Base-by-base conservation (phyloP, 2,888 invertebrate species). In the Oxytorus armatus region DNA sequence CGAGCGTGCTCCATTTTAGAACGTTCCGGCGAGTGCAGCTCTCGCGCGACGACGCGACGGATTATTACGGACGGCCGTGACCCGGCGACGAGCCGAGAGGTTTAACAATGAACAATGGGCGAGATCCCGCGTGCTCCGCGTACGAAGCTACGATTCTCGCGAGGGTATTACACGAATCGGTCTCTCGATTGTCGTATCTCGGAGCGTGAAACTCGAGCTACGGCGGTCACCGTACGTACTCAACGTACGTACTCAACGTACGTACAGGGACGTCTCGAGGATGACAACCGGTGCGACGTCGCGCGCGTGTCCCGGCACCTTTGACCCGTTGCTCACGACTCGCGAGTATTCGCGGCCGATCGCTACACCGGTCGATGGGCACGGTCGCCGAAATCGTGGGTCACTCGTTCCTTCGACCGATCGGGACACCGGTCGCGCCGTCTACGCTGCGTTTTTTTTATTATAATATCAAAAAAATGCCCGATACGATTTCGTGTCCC, bases 81-180 rank as follows among this genome's bases (percentile, higher is more conserved):
- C 90, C 90, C 84, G 86, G 33, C 86, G 85, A 86, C 86, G 84
- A 83, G 84, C 66, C 57, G 73, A 61, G 81, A 76, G 36, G 57
- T 59, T 55, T 86, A 88, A 90, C 90, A 90, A 90, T 90, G 88
- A 88, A 90, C 90, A 90, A 90, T 90, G 84, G 83, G 61, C 57
- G 73, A 63, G 85, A 85, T 90, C 90, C 90, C 90, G n/a, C n/a
- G 90, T 90, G 90, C 90, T 90, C 90, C 88, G 90, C 89, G 90
- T 90, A 90, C 86, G 86, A 49, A 65, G 63, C 72, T 55, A 7
- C 44, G 72, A 33, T 11, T 25, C 39, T 47, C 25, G n/a, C n/a
- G 47, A 29, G 16, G 29, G 25, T 29, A 16, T 39, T 18, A 33
- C 51, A 23, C 51, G 29, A 65, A 44, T 73, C 55, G 7, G 39